Evolutionary conservation across 2,888 invertebrate genomes (phyloP).

Genomic region (Ennomos fuscantarius): DNA sequence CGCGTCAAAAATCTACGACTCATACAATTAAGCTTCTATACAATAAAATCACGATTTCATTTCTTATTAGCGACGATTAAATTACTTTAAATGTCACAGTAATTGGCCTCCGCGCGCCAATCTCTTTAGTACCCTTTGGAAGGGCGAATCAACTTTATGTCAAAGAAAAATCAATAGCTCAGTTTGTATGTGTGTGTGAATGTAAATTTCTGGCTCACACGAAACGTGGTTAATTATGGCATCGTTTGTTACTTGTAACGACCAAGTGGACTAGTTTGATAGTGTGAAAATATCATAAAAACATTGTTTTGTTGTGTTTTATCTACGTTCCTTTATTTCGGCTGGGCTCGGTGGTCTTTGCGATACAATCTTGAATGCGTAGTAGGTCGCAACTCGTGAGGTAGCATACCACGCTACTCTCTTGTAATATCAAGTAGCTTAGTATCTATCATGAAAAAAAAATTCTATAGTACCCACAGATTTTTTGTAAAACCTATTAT

Average conservation of each 20-base stretch:
- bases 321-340: conserved; percentile 15
- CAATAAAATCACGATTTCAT: conserved; percentile 76
- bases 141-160: conserved; percentile 37
- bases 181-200: conserved; percentile 17
- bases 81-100: conserved; percentile 65
- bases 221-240: conserved; percentile 52
- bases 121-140: conserved; percentile 33
- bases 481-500: too few relatives aligned
- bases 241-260: conserved; percentile 49
- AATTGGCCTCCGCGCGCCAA: conserved; percentile 57
- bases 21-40: conserved; percentile 68
- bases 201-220: conserved; percentile 52
- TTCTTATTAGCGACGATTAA: conserved; percentile 68
- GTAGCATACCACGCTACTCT: conserved; percentile 2
- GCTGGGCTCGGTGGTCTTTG: conserved; percentile 1
- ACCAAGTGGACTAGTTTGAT: conserved; percentile 49
- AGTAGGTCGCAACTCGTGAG: neutral
- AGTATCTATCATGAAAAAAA: conserved; percentile 16
- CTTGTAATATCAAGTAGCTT: conserved; percentile 7
- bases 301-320: conserved; percentile 24
- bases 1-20: conserved; percentile 59
- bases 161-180: conserved; percentile 21
- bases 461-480: neutral
- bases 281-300: conserved; percentile 48
- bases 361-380: conserved; percentile 14